Conservation (phyloP, 2,113 vertebrate genomes). For the Alligator mississippiensis region DNA sequence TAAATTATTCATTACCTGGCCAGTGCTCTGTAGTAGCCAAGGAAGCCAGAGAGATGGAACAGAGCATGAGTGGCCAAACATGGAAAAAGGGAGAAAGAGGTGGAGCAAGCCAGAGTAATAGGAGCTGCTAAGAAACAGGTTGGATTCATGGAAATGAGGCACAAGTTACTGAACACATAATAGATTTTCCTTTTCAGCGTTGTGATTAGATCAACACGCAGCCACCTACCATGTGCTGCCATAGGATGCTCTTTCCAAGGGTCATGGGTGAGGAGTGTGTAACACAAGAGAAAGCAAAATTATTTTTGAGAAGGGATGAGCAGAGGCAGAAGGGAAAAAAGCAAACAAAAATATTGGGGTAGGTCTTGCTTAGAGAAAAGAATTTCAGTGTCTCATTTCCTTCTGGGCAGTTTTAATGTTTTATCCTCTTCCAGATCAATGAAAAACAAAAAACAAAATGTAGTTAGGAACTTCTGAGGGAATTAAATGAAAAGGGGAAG, state of each 20-base stretch:
- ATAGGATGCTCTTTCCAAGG: background rate
- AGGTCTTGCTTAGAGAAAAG: background rate
- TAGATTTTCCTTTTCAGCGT: background rate
- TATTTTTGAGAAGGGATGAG: background rate
- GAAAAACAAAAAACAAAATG: background rate
- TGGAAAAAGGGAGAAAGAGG: background rate
- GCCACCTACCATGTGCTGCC: background rate
- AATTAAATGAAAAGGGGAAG: background rate
- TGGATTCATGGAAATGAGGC: background rate
- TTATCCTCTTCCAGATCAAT: slow-evolving; percentile 7
- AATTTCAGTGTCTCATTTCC: background rate
- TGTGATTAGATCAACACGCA: no score
- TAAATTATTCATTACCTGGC: background rate
- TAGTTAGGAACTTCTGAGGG: background rate
- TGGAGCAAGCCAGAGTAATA: background rate
- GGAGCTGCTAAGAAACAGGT: background rate
- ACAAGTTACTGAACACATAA: background rate
- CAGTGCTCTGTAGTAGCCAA: background rate
- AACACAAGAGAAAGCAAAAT: background rate
- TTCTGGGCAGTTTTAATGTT: slow-evolving; percentile 4
- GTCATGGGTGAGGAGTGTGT: background rate
- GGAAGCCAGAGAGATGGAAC: background rate
- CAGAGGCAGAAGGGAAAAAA: background rate
- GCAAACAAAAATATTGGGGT: background rate
- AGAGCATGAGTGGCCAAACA: background rate